Evolutionary conservation across 2,113 vertebrate species (phyloP), one percentile per base, ranked within the genome.

Genomic region (Henicopernis longicauda): DNA sequence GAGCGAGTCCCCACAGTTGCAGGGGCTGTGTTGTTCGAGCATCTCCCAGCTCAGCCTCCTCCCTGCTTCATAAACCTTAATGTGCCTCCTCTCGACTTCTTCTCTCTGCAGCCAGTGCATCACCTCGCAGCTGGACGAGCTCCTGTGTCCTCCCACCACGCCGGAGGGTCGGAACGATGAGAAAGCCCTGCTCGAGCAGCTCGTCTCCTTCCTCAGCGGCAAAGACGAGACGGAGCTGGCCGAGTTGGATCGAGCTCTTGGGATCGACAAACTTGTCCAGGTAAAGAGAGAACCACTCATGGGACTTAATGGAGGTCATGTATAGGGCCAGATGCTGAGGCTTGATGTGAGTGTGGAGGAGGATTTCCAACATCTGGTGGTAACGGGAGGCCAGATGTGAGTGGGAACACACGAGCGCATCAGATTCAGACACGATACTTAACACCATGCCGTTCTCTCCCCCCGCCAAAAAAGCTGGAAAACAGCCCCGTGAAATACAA

Each of bases 221-320:
- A 99, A 99, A n/a, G 99, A 99, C 13, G 99, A 99, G 97, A 99
- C 98, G 0, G 99, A 99, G 89, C 98, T 99, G 89, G 99, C 98
- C 1, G 99, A 99, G 94, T 98, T 99, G 89, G 99, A 99, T 96
- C 98, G 99, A 72, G 99, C 99, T 5, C 98, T 99, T 55, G 99
- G 99, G 29, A 99, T 99, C 15, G 99, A 99, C 98, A 99, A 99
- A 90, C 98, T 99, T 67, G 99, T 99, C 21, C 99, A 99, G 99
- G 99, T 99, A 83, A 86, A 84, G 54, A 62, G 34, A 27, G 10
- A 54, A 23, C 13, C 38, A 1, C 47, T 50, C 10, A 0, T 11
- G 65, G 45, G 67, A 12, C 14, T 11, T 7, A 4, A 0, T 3
- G 16, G 71, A 45, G 73, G 44, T 50, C n/a, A 36, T 10, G 4